phyloP scores from a whole-genome alignment of 2,888 invertebrate genomes.

The Limnephilus rhombicus region DNA sequence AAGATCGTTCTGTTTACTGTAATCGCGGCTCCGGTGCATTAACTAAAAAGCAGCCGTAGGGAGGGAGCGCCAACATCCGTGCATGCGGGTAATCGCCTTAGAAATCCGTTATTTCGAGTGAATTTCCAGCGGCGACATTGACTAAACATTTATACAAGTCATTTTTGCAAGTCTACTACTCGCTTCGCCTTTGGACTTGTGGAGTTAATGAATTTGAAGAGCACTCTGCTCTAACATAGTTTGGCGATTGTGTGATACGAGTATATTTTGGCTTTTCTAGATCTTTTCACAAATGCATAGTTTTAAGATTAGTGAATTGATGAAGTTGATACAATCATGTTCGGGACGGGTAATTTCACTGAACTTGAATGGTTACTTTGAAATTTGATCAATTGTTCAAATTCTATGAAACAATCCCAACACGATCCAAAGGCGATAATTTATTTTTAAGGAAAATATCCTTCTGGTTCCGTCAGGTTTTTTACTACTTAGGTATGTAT shows the following conservation, averaged over 20 bases:
- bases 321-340: too few relatives aligned
- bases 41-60: neutral
- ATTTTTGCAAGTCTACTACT: neutral
- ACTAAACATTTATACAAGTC: slow-evolving; percentile 1
- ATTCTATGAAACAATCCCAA: too few relatives aligned
- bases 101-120: slow-evolving; percentile 9
- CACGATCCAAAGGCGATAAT: too few relatives aligned
- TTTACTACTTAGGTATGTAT: too few relatives aligned
- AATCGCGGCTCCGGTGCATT: slow-evolving; percentile 16
- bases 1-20: slow-evolving; percentile 5
- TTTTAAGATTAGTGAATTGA: too few relatives aligned
- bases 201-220: neutral
- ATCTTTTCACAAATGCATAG: too few relatives aligned
- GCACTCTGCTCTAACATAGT: neutral
- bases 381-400: too few relatives aligned
- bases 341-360: too few relatives aligned
- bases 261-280: too few relatives aligned
- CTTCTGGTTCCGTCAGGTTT: too few relatives aligned
- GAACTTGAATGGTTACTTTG: too few relatives aligned
- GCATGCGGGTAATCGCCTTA: slow-evolving; percentile 25
- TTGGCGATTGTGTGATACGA: neutral
- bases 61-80: neutral
- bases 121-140: neutral
- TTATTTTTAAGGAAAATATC: too few relatives aligned
- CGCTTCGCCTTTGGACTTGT: neutral